phyloP scores from a whole-genome alignment of 2,888 invertebrate genomes.

The Ligdia adustata region DNA sequence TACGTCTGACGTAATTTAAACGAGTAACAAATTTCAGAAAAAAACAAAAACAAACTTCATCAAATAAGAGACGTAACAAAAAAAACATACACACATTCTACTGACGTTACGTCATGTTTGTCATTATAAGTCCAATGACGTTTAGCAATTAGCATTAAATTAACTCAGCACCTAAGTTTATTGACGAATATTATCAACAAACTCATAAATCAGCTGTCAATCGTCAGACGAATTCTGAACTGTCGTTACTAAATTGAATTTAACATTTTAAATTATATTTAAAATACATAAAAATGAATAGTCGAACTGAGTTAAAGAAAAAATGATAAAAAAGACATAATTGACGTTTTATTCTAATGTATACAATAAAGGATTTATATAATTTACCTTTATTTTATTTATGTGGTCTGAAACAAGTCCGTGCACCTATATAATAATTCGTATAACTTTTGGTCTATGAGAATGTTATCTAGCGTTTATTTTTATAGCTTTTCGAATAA shows the following conservation, averaged over 20 bases:
- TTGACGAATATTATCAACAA: constrained; percentile 20
- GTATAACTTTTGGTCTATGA: neutral
- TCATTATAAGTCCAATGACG: constrained; percentile 7
- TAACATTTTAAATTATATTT: constrained; percentile 13
- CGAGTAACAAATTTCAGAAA: too few species aligned
- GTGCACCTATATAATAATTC: neutral
- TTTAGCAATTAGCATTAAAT: constrained; percentile 16
- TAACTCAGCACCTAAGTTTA: constrained; percentile 1
- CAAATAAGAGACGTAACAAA: too few species aligned
- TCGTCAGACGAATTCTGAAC: constrained; percentile 4
- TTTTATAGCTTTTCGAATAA: neutral
- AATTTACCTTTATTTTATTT: constrained; percentile 35
- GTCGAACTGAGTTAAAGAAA: constrained; percentile 31
- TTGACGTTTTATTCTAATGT: constrained; percentile 40
- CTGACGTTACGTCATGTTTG: too few species aligned
- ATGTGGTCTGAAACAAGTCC: constrained; percentile 25
- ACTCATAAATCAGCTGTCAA: constrained; percentile 21
- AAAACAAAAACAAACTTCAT: too few species aligned
- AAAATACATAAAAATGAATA: constrained; percentile 3
- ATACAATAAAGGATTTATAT: constrained; percentile 19
- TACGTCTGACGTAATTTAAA: too few species aligned
- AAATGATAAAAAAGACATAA: constrained; percentile 37
- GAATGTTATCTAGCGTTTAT: neutral
- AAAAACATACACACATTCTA: too few species aligned
- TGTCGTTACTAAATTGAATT: constrained; percentile 21